Conservation (phyloP, 2,113 vertebrate species). For the Junco hyemalis region DNA sequence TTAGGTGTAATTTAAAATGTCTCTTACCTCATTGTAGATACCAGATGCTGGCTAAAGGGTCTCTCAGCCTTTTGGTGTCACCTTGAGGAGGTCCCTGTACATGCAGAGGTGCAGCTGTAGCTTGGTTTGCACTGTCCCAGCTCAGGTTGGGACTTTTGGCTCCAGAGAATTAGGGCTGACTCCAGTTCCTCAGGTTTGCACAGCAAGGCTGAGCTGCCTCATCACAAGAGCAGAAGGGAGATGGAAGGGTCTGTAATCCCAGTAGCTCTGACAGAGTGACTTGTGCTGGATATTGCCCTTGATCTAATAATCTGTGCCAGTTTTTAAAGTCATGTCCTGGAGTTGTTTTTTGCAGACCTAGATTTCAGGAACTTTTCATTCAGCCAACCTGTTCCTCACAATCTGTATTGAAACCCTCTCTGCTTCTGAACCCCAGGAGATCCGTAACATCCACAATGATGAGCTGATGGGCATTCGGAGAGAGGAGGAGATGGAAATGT, state of each 20-base stretch:
- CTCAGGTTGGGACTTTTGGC: not conserved
- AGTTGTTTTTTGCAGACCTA: not conserved
- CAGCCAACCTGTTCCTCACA: not conserved
- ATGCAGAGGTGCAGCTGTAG: not conserved
- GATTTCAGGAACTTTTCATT: not conserved
- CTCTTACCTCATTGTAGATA: accelerated
- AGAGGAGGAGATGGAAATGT: constrained; percentile 99
- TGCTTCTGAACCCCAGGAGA: constrained; percentile 83
- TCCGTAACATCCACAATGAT: constrained; percentile 95
- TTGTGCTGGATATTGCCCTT: not conserved
- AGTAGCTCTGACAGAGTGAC: not conserved
- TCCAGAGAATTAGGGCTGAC: not conserved
- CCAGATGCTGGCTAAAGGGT: not conserved
- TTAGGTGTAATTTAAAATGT: not conserved
- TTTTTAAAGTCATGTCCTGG: not conserved
- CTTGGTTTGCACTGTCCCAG: not conserved
- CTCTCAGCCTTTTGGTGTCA: not conserved
- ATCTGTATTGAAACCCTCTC: not conserved
- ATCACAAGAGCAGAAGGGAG: not conserved
- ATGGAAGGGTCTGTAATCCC: not conserved
- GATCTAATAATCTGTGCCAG: not conserved
- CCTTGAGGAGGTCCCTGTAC: not conserved
- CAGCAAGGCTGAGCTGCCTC: not conserved
- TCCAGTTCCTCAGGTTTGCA: not conserved
- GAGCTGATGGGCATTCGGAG: constrained; percentile 95